Evolutionary conservation across 2,797 vertebrate species (phyloP).

Genomic region (Chelidonichthys spinosus): DNA sequence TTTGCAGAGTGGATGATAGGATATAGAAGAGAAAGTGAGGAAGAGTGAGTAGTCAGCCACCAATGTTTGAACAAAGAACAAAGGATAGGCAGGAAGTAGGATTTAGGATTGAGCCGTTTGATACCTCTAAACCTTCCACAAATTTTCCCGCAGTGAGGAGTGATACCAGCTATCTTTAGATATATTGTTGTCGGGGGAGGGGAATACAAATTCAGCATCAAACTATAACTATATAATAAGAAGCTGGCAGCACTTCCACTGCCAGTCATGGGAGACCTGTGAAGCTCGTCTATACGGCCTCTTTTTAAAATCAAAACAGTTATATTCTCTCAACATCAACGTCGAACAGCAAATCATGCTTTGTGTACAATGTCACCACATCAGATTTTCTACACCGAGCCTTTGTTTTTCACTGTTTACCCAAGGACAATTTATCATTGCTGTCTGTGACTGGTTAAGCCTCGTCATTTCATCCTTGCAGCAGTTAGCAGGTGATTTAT

Average conservation of each 20-base stretch:
- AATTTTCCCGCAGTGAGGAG: background rate
- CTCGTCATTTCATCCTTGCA: slow-evolving; percentile 2
- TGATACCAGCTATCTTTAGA: slow-evolving; percentile 10
- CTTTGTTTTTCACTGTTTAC: background rate
- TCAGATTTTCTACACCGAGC: background rate
- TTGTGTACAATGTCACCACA: background rate
- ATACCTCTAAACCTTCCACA: slow-evolving; percentile 34
- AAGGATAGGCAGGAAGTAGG: slow-evolving; percentile 28
- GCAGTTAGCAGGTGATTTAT: slow-evolving; percentile 12
- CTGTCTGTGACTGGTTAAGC: background rate
- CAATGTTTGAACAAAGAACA: slow-evolving; percentile 38
- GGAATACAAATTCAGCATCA: slow-evolving; percentile 11
- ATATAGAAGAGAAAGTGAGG: slow-evolving; percentile 9
- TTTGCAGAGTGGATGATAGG: slow-evolving; percentile 27
- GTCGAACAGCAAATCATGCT: background rate
- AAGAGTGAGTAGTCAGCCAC: slow-evolving; percentile 11
- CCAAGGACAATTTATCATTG: background rate
- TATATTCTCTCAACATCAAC: background rate
- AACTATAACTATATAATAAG: background rate
- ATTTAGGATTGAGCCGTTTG: slow-evolving; percentile 9
- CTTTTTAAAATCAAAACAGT: background rate
- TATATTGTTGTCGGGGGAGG: background rate
- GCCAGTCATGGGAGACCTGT: background rate
- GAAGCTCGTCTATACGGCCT: background rate
- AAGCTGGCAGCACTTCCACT: background rate